A percentile compares a stretch with the other conserved stretches of the same genome.
Conservation (phyloP, 35 echinoderm and acorn worm species). For the Strongylocentrotus purpuratus region DNA sequence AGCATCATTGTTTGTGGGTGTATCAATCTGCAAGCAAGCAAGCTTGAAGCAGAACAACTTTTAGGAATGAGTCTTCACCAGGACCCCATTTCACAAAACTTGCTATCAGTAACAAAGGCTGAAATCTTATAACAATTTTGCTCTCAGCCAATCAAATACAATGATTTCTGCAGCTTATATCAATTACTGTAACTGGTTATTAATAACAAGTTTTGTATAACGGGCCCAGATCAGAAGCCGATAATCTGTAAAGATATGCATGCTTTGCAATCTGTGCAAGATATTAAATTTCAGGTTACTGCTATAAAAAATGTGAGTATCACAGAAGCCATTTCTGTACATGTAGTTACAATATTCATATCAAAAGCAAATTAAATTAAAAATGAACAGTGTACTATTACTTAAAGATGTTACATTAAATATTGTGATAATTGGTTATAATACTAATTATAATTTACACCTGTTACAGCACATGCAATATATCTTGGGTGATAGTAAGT, state of each 20-base stretch:
- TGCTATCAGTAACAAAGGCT: too few relatives aligned
- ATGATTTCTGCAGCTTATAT: too few relatives aligned
- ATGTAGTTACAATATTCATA: neutral
- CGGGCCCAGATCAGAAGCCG: too few relatives aligned
- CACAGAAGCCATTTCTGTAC: neutral
- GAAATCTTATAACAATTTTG: too few relatives aligned
- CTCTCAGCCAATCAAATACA: too few relatives aligned
- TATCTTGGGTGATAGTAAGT: neutral
- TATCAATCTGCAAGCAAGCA: constrained; percentile 11
- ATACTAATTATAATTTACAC: neutral
- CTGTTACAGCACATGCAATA: neutral
- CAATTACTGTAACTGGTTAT: too few relatives aligned
- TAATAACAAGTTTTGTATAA: too few relatives aligned
- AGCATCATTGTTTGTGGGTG: neutral
- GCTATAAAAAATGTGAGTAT: neutral
- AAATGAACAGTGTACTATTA: neutral
- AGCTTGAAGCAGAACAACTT: neutral
- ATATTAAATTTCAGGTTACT: neutral
- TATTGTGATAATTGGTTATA: neutral
- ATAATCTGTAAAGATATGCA: too few relatives aligned
- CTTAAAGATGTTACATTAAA: neutral
- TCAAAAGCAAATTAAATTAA: neutral
- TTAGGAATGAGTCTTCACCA: neutral
- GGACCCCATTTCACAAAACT: neutral
- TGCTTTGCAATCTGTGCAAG: neutral